Evolutionary conservation across 2,113 vertebrate species (phyloP).

Genomic region (Beaufortia kweichowensis): DNA sequence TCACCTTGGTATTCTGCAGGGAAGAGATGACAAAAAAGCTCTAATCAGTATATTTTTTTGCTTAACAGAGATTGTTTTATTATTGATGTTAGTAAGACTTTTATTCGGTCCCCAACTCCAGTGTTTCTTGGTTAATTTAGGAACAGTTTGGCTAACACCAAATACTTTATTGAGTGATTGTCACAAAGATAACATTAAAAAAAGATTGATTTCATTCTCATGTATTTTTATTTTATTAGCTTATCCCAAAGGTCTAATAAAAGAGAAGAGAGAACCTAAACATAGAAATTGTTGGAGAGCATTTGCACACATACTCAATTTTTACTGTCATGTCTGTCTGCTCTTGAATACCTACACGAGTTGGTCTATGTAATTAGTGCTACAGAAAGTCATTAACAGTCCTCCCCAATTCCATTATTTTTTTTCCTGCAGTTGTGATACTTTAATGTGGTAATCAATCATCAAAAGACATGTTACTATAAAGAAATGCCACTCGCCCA

Average conservation of each 20-base stretch:
- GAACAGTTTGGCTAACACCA: background rate
- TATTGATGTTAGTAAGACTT: background rate
- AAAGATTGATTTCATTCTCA: background rate
- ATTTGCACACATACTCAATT: background rate
- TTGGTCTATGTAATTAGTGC: conserved; percentile 38
- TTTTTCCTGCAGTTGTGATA: conserved; percentile 36
- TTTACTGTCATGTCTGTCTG: background rate
- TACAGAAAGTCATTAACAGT: conserved; percentile 41
- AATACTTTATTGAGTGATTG: background rate
- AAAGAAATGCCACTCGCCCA: conserved; percentile 18
- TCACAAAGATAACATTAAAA: background rate
- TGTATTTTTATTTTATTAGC: background rate
- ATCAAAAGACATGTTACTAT: conserved; percentile 27
- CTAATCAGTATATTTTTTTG: background rate
- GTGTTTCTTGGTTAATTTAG: background rate
- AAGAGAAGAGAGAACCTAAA: background rate
- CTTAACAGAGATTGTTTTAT: no score
- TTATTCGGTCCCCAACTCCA: background rate
- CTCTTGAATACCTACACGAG: conserved; percentile 12
- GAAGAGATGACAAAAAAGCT: conserved; percentile 39
- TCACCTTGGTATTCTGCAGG: conserved; percentile 92
- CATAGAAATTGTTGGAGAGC: background rate
- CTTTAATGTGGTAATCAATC: conserved; percentile 42
- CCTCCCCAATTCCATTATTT: conserved; percentile 35
- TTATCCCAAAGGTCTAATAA: conserved; percentile 4